These are phyloP conservation scores for Cololabis saira DNA, from an alignment of 2,113 vertebrate genomes.

Conservation along the genomic window DNA sequence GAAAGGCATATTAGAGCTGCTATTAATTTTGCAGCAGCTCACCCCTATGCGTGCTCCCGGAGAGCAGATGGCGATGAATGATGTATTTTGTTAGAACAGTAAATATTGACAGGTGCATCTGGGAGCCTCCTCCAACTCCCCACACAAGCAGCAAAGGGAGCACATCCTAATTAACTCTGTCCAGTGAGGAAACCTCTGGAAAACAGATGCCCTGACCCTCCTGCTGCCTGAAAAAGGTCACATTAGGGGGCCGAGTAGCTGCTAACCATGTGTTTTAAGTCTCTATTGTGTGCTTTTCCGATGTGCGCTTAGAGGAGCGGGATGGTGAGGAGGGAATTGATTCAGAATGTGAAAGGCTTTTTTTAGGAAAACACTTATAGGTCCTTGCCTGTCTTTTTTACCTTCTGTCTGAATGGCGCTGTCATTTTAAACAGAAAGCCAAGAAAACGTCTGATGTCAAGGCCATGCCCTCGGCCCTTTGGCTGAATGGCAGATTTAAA, in stretches of 20 bases:
- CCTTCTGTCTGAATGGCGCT: constrained; percentile 64
- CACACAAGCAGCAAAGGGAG: constrained; percentile 38
- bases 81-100: constrained; percentile 77
- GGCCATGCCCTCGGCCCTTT: constrained; percentile 52
- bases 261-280: constrained; percentile 21
- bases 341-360: constrained; percentile 38
- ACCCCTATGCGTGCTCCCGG: constrained; percentile 52
- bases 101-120: constrained; percentile 80
- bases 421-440: constrained; percentile 68
- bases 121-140: constrained; percentile 52
- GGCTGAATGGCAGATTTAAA: constrained; percentile 66
- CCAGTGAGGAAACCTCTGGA: constrained; percentile 42
- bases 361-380: constrained; percentile 46
- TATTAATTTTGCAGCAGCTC: constrained; percentile 71
- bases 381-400: constrained; percentile 49
- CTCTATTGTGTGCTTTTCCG: constrained; percentile 8
- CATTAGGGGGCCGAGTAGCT: constrained; percentile 15
- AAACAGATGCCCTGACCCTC: constrained; percentile 47
- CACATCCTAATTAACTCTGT: constrained; percentile 71
- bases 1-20: constrained; percentile 71
- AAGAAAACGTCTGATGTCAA: constrained; percentile 77
- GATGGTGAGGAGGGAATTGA: constrained; percentile 26
- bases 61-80: constrained; percentile 79
- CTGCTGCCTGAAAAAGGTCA: constrained; percentile 11
- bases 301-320: background rate